Base-by-base conservation (phyloP, 2,888 invertebrate genomes). In the Caenorhabditis zanzibari region DNA sequence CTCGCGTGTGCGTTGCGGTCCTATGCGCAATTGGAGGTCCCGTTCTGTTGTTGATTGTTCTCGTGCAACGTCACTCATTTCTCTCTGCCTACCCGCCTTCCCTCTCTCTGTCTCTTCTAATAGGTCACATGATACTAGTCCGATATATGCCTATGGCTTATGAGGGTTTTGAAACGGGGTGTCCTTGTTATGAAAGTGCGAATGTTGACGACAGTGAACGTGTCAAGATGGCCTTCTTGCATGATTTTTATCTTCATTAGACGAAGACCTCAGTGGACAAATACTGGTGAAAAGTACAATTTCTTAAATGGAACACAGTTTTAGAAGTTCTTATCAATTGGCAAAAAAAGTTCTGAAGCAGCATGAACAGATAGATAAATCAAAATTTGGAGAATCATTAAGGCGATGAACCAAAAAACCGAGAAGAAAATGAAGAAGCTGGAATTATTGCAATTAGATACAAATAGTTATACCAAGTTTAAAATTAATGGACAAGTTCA, bases 91-190 rank as follows among this genome's bases (percentile, higher is more conserved):
- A 2, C 10, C 22, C 0, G 24, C 1, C 38, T 10, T 10, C n/a
- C n/a, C n/a, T 41, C 24, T 47, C 32, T 22, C 19, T 49, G 6
- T 22, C 66, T 22, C 49, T 32, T 41, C 1, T 35, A 32, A 66
- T 52, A 66, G 66, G 66, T 66, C 66, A 49, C 66, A 66, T 52
- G 66, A 66, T 66, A 66, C 22, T 52, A 19, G 66, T 35, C 28
- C 49, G 35, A 52, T 64, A 41, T 35, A 4, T 14, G 38, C 12
- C 38, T 19, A 9, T 28, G 44, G 63, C 63, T 63, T 63, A 61
- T 61, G 19, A 38, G 41, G 26, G 63, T 63, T 63, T 44, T 44
- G 28, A 26, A 63, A 28, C 19, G 6, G n/a, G 52, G 22, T 66
- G n/a, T n/a, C 52, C 6, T 49, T 35, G 49, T 52, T 49, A 32